Percentiles rank a stretch among this genome's conserved stretches.
phyloP scores from a whole-genome alignment of 2,113 vertebrate genomes.

The Megaptera novaeangliae region DNA sequence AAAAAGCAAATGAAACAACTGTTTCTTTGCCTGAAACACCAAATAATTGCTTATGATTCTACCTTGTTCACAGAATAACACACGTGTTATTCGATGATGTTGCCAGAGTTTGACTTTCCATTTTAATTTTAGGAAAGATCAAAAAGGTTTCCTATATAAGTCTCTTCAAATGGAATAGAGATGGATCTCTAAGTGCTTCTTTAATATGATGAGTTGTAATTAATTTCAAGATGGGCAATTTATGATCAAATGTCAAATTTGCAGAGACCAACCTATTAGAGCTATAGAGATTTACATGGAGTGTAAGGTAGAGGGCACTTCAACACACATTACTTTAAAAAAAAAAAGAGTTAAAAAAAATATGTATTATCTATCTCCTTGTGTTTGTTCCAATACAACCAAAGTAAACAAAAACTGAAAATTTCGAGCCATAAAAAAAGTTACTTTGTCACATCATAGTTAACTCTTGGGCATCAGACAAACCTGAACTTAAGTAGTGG shows the following conservation, averaged over 20 bases:
- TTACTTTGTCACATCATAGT: neutral
- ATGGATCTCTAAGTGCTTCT: neutral
- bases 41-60: neutral
- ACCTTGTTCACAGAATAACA: neutral
- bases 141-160: slow-evolving; percentile 12
- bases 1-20: slow-evolving; percentile 34
- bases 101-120: neutral
- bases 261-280: neutral
- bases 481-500: neutral
- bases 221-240: slow-evolving; percentile 11
- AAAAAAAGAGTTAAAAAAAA: neutral
- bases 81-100: neutral
- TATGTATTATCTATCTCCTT: neutral
- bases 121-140: slow-evolving; percentile 56
- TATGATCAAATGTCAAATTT: neutral
- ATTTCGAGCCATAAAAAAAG: neutral
- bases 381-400: neutral
- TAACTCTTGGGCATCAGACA: neutral
- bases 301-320: neutral
- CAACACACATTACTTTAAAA: neutral
- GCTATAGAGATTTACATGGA: neutral
- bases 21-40: neutral
- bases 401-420: neutral
- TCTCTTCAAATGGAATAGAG: slow-evolving; percentile 15
- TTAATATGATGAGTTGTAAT: neutral